Conservation (phyloP, 2,888 invertebrate genomes). For the Mantis religiosa region DNA sequence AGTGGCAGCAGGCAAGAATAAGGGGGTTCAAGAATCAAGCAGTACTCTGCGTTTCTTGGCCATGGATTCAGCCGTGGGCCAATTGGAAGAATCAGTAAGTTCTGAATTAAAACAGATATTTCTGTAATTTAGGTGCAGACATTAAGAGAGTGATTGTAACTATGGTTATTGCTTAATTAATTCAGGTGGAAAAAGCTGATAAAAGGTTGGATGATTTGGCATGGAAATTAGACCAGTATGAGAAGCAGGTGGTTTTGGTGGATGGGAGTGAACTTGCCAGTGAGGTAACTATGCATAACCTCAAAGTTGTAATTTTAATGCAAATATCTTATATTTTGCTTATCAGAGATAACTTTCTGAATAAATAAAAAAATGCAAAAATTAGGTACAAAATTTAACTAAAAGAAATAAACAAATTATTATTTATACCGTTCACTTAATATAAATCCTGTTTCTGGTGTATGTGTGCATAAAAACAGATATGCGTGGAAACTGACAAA, state of each 20-base stretch:
- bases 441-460: too few species aligned
- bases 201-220: constrained; percentile 68
- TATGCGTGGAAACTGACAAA: too few species aligned
- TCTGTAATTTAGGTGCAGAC: neutral
- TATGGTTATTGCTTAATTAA: neutral
- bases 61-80: constrained; percentile 21
- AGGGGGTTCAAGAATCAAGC: neutral
- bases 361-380: too few species aligned
- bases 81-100: constrained; percentile 23
- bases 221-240: constrained; percentile 68
- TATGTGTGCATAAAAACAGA: too few species aligned
- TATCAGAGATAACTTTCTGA: too few species aligned
- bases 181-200: constrained; percentile 69
- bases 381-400: too few species aligned
- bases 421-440: too few species aligned
- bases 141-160: too few species aligned
- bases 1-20: neutral
- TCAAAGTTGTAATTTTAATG: neutral
- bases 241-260: constrained; percentile 57
- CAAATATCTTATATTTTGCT: neutral
- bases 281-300: constrained; percentile 41
- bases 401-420: too few species aligned
- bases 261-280: constrained; percentile 41
- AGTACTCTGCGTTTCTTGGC: neutral
- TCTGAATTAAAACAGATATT: too few species aligned